Conservation (phyloP, 2,888 invertebrate genomes). For the Tetragonisca angustula region DNA sequence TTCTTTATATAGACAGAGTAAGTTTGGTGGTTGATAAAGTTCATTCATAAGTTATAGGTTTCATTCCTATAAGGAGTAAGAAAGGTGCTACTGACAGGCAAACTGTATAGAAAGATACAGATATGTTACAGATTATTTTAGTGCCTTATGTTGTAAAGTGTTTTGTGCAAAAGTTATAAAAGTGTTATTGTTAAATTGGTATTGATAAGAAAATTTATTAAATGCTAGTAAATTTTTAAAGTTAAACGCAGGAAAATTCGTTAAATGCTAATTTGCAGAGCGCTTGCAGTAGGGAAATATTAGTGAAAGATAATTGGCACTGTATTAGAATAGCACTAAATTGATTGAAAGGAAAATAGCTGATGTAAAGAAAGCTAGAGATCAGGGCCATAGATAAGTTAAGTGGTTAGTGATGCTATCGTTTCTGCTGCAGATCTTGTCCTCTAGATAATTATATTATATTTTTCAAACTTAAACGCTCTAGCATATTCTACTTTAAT, state of each 20-base stretch:
- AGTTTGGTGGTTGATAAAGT: slow-evolving; percentile 70
- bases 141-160: slow-evolving; percentile 71
- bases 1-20: slow-evolving; percentile 45
- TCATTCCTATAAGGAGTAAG: slow-evolving; percentile 71
- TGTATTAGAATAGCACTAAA: slow-evolving; percentile 69
- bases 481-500: slow-evolving; percentile 37
- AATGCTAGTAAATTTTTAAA: slow-evolving; percentile 54
- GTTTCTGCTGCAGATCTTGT: slow-evolving; percentile 73
- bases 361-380: slow-evolving; percentile 79
- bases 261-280: slow-evolving; percentile 71
- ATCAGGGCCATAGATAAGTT: slow-evolving; percentile 83
- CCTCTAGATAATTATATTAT: slow-evolving; percentile 43
- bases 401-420: slow-evolving; percentile 75
- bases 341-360: slow-evolving; percentile 64
- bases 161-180: slow-evolving; percentile 66
- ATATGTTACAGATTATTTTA: slow-evolving; percentile 63
- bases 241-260: slow-evolving; percentile 51
- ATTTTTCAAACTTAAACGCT: slow-evolving; percentile 29
- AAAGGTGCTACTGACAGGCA: slow-evolving; percentile 63
- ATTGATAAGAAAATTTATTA: slow-evolving; percentile 46
- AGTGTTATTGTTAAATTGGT: slow-evolving; percentile 62
- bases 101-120: slow-evolving; percentile 57
- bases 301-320: slow-evolving; percentile 72
- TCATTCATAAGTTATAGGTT: slow-evolving; percentile 59
- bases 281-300: slow-evolving; percentile 78